Percentiles rank a stretch among this genome's conserved stretches.
Conservation (phyloP, 2,797 vertebrate genomes). For the Enteromius paludinosus region DNA sequence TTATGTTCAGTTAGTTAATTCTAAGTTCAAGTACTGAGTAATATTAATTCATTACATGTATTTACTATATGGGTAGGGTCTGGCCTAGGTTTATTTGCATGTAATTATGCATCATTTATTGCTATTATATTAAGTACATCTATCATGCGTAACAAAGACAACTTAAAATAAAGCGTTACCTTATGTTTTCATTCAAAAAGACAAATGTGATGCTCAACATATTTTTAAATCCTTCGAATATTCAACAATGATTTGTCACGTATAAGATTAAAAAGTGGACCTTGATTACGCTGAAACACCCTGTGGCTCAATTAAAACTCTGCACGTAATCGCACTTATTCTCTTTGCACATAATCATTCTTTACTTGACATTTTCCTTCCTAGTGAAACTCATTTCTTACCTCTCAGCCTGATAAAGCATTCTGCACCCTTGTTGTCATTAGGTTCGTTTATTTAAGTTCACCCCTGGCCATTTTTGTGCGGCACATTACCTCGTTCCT, state of each 20-base stretch:
- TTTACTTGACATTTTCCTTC: neutral
- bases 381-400: neutral
- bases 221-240: neutral
- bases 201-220: neutral
- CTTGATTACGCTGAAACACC: neutral
- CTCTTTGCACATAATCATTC: neutral
- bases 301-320: neutral
- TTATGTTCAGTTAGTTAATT: neutral
- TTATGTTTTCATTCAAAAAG: neutral
- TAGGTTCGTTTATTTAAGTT: slow-evolving; percentile 23
- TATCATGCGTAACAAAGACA: no score
- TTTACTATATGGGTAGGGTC: neutral
- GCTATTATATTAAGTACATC: no score
- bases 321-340: neutral
- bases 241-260: neutral
- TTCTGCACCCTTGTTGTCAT: slow-evolving; percentile 25
- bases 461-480: slow-evolving; percentile 33
- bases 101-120: neutral
- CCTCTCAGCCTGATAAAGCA: slow-evolving; percentile 1
- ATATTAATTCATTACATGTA: neutral
- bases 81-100: neutral
- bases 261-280: neutral
- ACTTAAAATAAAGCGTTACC: neutral
- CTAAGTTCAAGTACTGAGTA: neutral
- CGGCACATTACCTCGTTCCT: slow-evolving; percentile 53